phyloP scores from a whole-genome alignment of 2,113 vertebrate genomes.

The Acrocephalus arundinaceus region DNA sequence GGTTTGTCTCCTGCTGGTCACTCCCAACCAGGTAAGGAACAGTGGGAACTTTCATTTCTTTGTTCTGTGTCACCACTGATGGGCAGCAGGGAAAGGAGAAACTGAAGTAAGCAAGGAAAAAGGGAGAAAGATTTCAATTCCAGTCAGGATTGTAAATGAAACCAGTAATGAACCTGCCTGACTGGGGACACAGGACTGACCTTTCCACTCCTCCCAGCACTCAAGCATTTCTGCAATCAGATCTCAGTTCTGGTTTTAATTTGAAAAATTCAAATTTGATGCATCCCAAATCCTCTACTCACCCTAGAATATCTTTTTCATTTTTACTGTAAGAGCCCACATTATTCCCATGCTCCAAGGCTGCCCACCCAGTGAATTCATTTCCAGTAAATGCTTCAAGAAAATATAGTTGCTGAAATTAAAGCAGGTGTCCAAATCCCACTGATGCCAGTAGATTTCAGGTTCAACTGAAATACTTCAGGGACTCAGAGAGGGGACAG shows the following conservation, averaged over 20 bases:
- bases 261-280: not conserved
- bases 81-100: not conserved
- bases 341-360: not conserved
- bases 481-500: not conserved
- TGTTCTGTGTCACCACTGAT: not conserved
- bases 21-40: not conserved
- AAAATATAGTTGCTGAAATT: not conserved
- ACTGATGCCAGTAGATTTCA: not conserved
- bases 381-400: not conserved
- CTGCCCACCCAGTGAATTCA: not conserved
- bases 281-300: not conserved
- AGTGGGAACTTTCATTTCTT: not conserved
- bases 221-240: not conserved
- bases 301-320: not conserved
- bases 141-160: not conserved
- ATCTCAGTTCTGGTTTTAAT: not conserved
- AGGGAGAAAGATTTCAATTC: not conserved
- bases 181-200: not conserved
- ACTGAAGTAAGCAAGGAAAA: not conserved
- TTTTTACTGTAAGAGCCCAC: not conserved
- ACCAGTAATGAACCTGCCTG: rapidly evolving
- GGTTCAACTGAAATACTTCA: not conserved
- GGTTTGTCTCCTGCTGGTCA: not conserved
- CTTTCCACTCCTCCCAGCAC: too few species aligned
- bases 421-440: not conserved